Conservation (phyloP, 2,113 vertebrate genomes). For the Pipa parva region DNA sequence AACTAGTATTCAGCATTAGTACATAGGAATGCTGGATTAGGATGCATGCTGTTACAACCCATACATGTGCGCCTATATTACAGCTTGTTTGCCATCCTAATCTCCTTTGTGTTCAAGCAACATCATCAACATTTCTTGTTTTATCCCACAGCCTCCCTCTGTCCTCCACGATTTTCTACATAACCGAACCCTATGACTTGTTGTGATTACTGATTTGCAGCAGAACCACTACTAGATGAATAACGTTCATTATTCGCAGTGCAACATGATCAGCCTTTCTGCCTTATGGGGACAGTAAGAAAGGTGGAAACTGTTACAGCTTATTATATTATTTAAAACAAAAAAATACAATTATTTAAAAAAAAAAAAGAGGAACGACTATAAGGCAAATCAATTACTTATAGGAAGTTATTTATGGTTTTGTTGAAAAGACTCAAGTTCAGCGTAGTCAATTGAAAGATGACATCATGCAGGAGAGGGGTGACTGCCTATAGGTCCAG, state of each 20-base stretch:
- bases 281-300: neutral
- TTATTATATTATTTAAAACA: too few relatives aligned
- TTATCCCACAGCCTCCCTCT: too few relatives aligned
- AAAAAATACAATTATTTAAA: too few relatives aligned
- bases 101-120: slow-evolving; percentile 16
- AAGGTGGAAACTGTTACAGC: too few relatives aligned
- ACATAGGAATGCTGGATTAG: neutral
- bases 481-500: neutral
- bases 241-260: too few relatives aligned
- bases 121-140: neutral
- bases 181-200: neutral
- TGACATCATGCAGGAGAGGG: neutral
- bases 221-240: too few relatives aligned
- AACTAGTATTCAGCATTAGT: neutral
- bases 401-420: too few relatives aligned
- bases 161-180: neutral
- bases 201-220: neutral
- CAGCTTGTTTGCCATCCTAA: neutral
- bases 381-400: too few relatives aligned
- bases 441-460: neutral
- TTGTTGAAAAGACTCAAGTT: neutral
- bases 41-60: neutral
- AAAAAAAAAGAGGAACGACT: too few relatives aligned
- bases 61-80: neutral
- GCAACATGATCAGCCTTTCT: neutral